Conservation (phyloP, 2,888 invertebrate genomes). For the Scaptodrosophila latifasciaeformis region DNA sequence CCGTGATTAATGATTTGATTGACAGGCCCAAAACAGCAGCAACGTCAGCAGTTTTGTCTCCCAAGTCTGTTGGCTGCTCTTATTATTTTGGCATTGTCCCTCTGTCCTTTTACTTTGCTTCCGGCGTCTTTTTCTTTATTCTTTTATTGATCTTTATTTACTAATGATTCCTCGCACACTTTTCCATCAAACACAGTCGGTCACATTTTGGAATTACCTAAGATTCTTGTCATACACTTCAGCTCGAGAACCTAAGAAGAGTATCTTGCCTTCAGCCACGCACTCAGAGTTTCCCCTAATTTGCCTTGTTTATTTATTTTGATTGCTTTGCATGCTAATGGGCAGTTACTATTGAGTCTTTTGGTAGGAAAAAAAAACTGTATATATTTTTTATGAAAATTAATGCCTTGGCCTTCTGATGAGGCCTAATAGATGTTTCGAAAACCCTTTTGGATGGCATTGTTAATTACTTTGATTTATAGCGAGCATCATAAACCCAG, state of each 20-base stretch:
- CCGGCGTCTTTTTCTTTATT: slow-evolving; percentile 1
- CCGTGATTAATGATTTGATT: slow-evolving; percentile 54
- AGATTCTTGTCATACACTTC: no score
- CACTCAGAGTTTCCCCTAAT: background rate
- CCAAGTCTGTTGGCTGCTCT: slow-evolving; percentile 16
- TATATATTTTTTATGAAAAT: slow-evolving; percentile 16
- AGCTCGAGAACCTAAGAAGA: background rate
- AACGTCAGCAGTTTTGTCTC: slow-evolving; percentile 12
- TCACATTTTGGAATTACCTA: no score
- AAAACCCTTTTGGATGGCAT: background rate
- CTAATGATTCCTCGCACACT: no score
- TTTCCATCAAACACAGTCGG: no score
- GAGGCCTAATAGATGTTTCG: slow-evolving; percentile 22
- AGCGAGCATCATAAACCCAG: no score
- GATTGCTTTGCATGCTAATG: slow-evolving; percentile 40
- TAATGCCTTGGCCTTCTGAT: slow-evolving; percentile 18
- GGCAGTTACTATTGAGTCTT: slow-evolving; percentile 24
- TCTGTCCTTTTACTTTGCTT: background rate
- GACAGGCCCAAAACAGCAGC: slow-evolving; percentile 22
- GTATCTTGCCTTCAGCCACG: background rate
- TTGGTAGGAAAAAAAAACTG: no score
- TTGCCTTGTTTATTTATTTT: background rate
- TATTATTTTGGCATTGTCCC: slow-evolving; percentile 16
- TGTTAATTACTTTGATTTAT: slow-evolving; percentile 1
- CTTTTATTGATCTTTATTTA: background rate